Evolutionary conservation across 2,888 invertebrate species (phyloP), one percentile per base, ranked within the genome.

Genomic region (Zele albiditarsus): DNA sequence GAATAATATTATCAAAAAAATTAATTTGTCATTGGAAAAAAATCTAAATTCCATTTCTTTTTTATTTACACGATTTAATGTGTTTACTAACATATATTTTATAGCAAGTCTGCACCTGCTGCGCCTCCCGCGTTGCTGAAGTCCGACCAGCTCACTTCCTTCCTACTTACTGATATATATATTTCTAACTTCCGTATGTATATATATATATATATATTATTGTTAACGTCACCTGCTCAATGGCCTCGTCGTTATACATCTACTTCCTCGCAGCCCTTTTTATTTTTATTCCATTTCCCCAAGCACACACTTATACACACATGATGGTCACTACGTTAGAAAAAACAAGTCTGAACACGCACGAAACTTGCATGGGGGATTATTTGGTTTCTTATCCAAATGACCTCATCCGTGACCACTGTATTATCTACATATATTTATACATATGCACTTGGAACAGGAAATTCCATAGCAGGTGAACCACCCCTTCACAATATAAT

Each of bases 91-190:
- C 46, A 31, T 33, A 62, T 69, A 33, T 46, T 46, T 38, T 28
- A 33, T 23, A 71, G 20, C 60, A 62, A 58, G 72, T 68, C 42
- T 16, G n/a, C 72, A 82, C 83, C 81, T 83, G 79, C 84, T 80
- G 77, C 78, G 63, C 71, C 77, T 78, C 71, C 78, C 82, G 67
- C 73, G 80, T 82, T 80, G 85, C 84, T 83, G 84, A 85, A 84
- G 83, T 86, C 85, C 83, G 81, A 81, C 85, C 84, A 86, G 82
- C 84, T 84, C 84, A 83, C 85, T 85, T 86, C 85, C 85, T 85
- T 84, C 82, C 83, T 80, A 79, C 82, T 79, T 79, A 66, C 78
- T 72, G 77, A 38, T 63, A 38, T 38, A 16, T 53, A 14, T 38
- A 42, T 49, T 46, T 46, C 14, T n/a, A 53, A 53, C 53, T 42